Base-by-base conservation (phyloP, 2,797 vertebrate species). In the Fistularia tabacaria region DNA sequence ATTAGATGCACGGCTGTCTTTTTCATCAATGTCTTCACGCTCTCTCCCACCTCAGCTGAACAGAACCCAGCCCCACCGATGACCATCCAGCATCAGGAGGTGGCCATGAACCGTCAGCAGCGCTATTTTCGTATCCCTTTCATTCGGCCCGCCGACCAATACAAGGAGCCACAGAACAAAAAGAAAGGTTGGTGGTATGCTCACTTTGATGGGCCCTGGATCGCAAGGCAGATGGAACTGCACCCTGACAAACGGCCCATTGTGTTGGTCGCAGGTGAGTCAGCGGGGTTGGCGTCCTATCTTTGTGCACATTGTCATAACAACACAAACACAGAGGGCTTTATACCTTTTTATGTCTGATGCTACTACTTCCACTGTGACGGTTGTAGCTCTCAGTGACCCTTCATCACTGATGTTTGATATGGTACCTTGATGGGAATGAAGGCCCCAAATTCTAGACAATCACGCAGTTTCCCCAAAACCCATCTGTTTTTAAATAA, bases 151-250 rank as follows among this genome's bases (percentile, higher is more conserved):
- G 94, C 93, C 0, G 97, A 99, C 88, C 97, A 98, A 69, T 99
- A 98, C 89, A 99, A 99, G 73, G 96, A 99, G 59, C 96, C 95
- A 0, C 95, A 98, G 89, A 98, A 91, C 75, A 99, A 99, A 86
- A 99, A 99, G 78, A 99, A 98, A 79, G 97, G 97, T 25, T 99
- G 97, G 97, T 99, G 97, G 97, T 99, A 98, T 0, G 96, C 97
- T 0, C 97, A 99, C 73, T 99, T 99, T 3, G 96, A 99, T 13
- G 97, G 97, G 12, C 92, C 94, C 0, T 99, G 97, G 97, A 99
- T 99, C 14, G 97, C 97, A 70, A 89, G 97, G 46, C 97, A 99
- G 49, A 98, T 99, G 97, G 97, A 99, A 71, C 94, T 99, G 8
- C 97, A 98, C 68, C 96, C 97, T n/a, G 97, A 99, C 89, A 99